Percentiles rank a stretch among this genome's conserved stretches.
phyloP scores from a whole-genome alignment of 2,797 vertebrate genomes.

The Chaunax sp. region DNA sequence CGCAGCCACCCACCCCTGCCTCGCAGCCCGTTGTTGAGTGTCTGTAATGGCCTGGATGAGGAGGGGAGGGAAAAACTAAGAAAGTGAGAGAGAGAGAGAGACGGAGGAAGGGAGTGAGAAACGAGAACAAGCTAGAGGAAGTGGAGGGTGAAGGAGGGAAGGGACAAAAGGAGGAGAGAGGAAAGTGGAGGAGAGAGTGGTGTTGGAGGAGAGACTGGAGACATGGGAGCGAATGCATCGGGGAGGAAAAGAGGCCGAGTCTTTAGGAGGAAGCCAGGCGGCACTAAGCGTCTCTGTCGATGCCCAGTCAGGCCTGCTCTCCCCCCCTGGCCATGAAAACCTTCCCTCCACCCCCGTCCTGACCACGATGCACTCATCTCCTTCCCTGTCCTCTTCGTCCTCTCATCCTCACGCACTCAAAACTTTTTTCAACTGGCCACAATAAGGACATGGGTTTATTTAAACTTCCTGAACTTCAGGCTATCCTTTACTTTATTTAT shows the following conservation, averaged over 20 bases:
- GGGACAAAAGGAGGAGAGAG: slow-evolving; percentile 76
- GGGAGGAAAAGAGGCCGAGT: slow-evolving; percentile 84
- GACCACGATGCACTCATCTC: slow-evolving; percentile 34
- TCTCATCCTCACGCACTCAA: slow-evolving; percentile 43
- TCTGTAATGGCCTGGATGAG: slow-evolving; percentile 94
- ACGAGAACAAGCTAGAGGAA: slow-evolving; percentile 57
- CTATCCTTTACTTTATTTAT: slow-evolving; percentile 15
- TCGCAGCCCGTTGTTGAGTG: slow-evolving; percentile 84
- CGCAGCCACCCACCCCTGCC: slow-evolving; percentile 45
- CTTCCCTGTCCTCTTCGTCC: slow-evolving; percentile 39
- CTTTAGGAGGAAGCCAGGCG: slow-evolving; percentile 97
- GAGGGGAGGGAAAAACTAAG: slow-evolving; percentile 48
- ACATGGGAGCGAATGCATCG: slow-evolving; percentile 84
- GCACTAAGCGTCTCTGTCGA: slow-evolving; percentile 97
- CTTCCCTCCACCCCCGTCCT: slow-evolving; percentile 41
- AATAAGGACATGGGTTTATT: slow-evolving; percentile 41
- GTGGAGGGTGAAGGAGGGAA: slow-evolving; percentile 86
- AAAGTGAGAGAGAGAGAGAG: slow-evolving; percentile 68
- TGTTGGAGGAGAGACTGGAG: slow-evolving; percentile 69
- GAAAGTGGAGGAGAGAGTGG: slow-evolving; percentile 61
- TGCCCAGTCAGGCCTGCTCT: slow-evolving; percentile 95
- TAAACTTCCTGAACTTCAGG: slow-evolving; percentile 26
- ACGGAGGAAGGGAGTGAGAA: slow-evolving; percentile 85
- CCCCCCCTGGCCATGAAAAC: slow-evolving; percentile 89
- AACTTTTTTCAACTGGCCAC: slow-evolving; percentile 31